A percentile compares a stretch with the other conserved stretches of the same genome.
Conservation (phyloP, 1,140 invertebrate species). For the Drosophila quadrilineata region DNA sequence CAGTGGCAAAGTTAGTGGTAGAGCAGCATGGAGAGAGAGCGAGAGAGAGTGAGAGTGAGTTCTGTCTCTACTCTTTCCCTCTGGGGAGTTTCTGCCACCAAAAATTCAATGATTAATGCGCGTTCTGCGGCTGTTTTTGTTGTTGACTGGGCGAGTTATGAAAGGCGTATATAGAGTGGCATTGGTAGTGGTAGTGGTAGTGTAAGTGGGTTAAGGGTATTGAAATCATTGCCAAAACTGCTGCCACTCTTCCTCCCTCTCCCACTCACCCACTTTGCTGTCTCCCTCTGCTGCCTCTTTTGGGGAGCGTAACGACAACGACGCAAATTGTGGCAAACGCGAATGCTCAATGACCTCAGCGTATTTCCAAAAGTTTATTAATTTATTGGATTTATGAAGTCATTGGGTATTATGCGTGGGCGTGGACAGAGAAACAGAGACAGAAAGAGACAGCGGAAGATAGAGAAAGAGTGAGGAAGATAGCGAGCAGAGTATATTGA, state of each 20-base stretch:
- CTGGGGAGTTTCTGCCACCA: conserved; percentile 70
- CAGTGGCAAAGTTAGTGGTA: no score
- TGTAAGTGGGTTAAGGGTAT: neutral
- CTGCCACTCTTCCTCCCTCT: no score
- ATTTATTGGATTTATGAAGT: conserved; percentile 79
- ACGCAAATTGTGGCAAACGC: conserved; percentile 17
- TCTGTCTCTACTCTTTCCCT: no score
- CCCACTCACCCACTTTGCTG: no score
- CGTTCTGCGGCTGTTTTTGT: conserved; percentile 57
- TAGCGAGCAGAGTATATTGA: no score
- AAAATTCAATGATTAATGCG: conserved; percentile 79
- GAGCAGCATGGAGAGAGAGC: no score
- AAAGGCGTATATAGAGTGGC: neutral
- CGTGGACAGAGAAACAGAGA: no score
- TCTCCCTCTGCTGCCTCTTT: conserved; percentile 7
- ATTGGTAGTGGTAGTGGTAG: neutral
- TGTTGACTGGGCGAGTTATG: conserved; percentile 62
- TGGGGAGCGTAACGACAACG: conserved; percentile 22
- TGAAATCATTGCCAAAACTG: no score
- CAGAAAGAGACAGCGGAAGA: no score
- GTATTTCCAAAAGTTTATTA: conserved; percentile 79
- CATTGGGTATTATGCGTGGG: conserved; percentile 70
- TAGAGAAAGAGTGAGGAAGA: no score
- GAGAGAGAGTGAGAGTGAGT: no score
- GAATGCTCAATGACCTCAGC: conserved; percentile 69